Conservation (phyloP, 2,888 invertebrate species). For the Thalpophila matura region DNA sequence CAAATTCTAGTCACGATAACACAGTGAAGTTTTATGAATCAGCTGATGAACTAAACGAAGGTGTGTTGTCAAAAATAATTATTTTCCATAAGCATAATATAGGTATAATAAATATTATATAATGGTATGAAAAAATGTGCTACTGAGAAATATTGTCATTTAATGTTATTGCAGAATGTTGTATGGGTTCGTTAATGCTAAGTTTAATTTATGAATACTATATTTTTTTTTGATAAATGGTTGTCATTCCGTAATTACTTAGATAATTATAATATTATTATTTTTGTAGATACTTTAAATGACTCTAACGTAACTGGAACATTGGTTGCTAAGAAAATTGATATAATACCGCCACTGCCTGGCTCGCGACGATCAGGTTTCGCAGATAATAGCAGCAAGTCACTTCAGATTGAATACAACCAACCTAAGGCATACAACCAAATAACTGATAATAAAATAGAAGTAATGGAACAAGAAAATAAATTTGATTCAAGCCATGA, state of each 20-base stretch:
- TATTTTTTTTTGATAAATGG: too few species aligned
- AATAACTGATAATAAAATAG: conserved; percentile 82
- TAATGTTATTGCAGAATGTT: too few species aligned
- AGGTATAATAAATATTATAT: too few species aligned
- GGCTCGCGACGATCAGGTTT: conserved; percentile 70
- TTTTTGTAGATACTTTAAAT: conserved; percentile 79
- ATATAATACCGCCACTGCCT: conserved; percentile 55
- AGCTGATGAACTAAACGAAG: conserved; percentile 82
- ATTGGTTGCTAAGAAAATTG: conserved; percentile 73
- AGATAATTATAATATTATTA: neutral
- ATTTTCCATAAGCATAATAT: too few species aligned
- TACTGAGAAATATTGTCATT: too few species aligned
- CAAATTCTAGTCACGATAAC: conserved; percentile 59
- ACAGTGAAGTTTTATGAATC: conserved; percentile 77
- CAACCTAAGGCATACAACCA: conserved; percentile 73
- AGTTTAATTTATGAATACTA: too few species aligned
- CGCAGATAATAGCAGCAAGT: conserved; percentile 63
- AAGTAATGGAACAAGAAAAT: conserved; percentile 69
- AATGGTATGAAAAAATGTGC: too few species aligned
- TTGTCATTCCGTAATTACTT: too few species aligned
- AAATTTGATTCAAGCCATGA: conserved; percentile 67
- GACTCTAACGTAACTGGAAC: conserved; percentile 76
- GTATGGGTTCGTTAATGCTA: too few species aligned
- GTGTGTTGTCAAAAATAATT: conserved; percentile 57
- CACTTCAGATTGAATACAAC: conserved; percentile 79